Base-by-base conservation (phyloP, 2,797 vertebrate genomes). In the Diceros bicornis region DNA sequence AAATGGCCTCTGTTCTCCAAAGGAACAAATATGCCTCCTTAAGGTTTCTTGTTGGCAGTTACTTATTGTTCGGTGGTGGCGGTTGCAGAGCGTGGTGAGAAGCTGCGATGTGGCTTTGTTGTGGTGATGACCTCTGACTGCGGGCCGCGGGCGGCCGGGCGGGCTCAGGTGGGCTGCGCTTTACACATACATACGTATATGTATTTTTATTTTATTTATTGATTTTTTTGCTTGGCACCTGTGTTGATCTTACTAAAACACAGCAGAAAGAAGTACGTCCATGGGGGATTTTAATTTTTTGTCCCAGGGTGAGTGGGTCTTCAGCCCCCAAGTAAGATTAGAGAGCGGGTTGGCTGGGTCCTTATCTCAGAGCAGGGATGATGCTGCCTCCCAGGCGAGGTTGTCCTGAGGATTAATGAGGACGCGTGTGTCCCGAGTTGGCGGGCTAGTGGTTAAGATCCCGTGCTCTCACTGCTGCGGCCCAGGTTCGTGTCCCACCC, bases 91-190 rank as follows among this genome's bases (percentile, higher is more conserved):
- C 97, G 96, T 97, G 92, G 69, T 96, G 82, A 98, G 97, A 99
- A 99, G 98, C 91, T 98, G 99, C 99, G 99, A 99, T 97, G 97
- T 16, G 27, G 99, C 98, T 79, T 59, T 14, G 0, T 85, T 23
- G 82, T 18, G 13, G 50, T 89, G 64, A 78, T 97, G 95, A 93
- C 92, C 98, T 98, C 98, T 83, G 81, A 32, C 57, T 20, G 37
- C 57, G 34, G 29, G 25, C 37, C 4, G 79, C 21, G n/a, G n/a
- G n/a, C n/a, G n/a, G n/a, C n/a, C n/a, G n/a, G n/a, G n/a, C n/a
- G 1, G n/a, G 11, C 62, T n/a, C 78, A 0, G 10, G 1, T 3
- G n/a, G 71, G 59, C 84, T 4, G 2, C 0, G 0, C 47, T 27
- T 75, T 5, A 5, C 44, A 14, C 16, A 52, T 52, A 52, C 13